These are phyloP conservation scores for Macaria notata DNA, from an alignment of 2,888 invertebrate species.

Conservation along the genomic window DNA sequence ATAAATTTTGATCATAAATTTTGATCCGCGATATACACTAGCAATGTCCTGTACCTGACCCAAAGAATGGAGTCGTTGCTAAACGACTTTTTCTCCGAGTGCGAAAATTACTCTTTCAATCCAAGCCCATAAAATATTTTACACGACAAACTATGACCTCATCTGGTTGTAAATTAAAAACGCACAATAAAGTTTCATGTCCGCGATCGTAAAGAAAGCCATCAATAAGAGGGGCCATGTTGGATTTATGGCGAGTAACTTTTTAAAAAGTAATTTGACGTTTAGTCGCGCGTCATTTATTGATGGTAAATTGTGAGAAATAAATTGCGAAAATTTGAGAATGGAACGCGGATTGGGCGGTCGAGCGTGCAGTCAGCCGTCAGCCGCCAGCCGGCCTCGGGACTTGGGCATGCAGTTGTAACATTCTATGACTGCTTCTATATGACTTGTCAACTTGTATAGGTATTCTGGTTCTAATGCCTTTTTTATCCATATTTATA, in stretches of 20 bases:
- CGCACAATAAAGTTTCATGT: conserved; percentile 41
- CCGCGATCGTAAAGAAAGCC: conserved; percentile 66
- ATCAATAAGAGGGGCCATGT: conserved; percentile 59
- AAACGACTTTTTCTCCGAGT: not conserved
- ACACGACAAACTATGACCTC: conserved; percentile 40
- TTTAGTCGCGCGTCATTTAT: conserved; percentile 42
- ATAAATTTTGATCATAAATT: too few relatives aligned
- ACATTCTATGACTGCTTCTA: too few relatives aligned
- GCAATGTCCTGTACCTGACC: too few relatives aligned
- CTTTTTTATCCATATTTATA: too few relatives aligned
- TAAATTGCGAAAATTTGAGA: conserved; percentile 38
- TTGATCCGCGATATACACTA: too few relatives aligned
- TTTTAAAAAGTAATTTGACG: conserved; percentile 51
- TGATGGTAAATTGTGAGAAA: conserved; percentile 49
- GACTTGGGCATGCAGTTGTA: too few relatives aligned
- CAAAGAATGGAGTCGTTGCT: too few relatives aligned
- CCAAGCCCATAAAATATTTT: not conserved
- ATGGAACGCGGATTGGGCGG: conserved; percentile 45
- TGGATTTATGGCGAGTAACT: conserved; percentile 55
- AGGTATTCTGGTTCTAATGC: too few relatives aligned
- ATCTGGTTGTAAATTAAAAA: conserved; percentile 52
- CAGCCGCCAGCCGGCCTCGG: conserved; percentile 41
- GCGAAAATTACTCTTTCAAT: not conserved
- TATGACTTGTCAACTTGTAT: too few relatives aligned
- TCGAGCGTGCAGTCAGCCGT: conserved; percentile 34